Base-by-base conservation (phyloP, 2,888 invertebrate species). In the Rambutsinella grinnellia region DNA sequence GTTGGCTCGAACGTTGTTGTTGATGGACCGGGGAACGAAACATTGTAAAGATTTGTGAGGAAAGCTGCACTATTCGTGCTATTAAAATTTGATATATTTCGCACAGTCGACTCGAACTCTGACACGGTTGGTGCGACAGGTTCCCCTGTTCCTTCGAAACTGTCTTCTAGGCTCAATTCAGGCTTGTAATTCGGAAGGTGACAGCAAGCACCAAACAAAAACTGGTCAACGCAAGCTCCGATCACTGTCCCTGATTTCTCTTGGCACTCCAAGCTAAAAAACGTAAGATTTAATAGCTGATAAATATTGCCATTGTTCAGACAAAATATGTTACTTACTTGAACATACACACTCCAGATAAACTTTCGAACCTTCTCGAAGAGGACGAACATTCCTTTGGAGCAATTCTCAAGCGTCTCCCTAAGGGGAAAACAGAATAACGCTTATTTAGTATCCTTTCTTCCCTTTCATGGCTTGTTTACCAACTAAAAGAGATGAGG, bases 201-300 rank as follows among this genome's bases (percentile, higher is more conserved):
- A 85, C 96, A 96, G 86, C 96, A 96, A 0, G 96, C 94, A 1
- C 96, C 96, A 85, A 95, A 95, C n/a, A 94, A 89, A 86, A 94
- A 94, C 0, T 96, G 94, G 85, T 96, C 95, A 92, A 95, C 94
- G 85, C 96, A 96, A 0, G 95, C 93, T 0, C 95, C 95, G 0
- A 96, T 93, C 81, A 95, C 93, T 85, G 93, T 91, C 0, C 96
- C 96, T 0, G 91, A 91, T 79, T 93, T 88, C 83, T 92, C 92
- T 0, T 89, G 89, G 85, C 96, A 96, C 86, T 96, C 95, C 85
- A 94, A 94, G 87, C n/a, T n/a, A n/a, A n/a, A n/a, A n/a, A n/a
- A n/a, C n/a, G n/a, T n/a, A n/a, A n/a, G n/a, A n/a, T n/a, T n/a
- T n/a, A n/a, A n/a, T n/a, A n/a, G n/a, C n/a, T n/a, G n/a, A n/a